phyloP scores from a whole-genome alignment of 2,113 vertebrate genomes.

The Sturnus vulgaris region DNA sequence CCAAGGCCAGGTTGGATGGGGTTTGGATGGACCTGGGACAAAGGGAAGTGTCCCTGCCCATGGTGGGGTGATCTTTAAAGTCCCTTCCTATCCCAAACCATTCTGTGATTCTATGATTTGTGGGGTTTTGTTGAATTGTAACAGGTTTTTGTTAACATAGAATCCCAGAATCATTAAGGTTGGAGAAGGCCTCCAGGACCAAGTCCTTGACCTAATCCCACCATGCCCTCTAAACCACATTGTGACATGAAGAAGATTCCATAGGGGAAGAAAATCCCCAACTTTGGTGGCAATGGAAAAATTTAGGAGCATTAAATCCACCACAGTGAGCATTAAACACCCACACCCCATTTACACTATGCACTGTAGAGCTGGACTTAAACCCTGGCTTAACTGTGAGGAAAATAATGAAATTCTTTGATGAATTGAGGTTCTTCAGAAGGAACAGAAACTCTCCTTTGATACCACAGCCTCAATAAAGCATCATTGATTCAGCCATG shows the following conservation, averaged over 20 bases:
- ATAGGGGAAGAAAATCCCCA: neutral
- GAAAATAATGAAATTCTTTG: neutral
- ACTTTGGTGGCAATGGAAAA: neutral
- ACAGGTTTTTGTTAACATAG: neutral
- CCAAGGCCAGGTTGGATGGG: rapidly evolving
- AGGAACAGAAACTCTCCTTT: neutral
- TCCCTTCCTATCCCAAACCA: neutral
- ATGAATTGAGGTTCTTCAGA: neutral
- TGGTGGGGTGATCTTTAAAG: rapidly evolving
- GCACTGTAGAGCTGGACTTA: neutral
- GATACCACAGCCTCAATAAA: neutral
- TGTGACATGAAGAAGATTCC: neutral
- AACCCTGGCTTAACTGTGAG: neutral
- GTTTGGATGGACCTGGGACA: rapidly evolving
- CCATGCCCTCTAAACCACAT: neutral
- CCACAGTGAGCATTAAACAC: rapidly evolving
- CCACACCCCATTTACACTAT: neutral
- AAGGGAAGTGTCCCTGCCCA: neutral
- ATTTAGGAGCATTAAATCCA: neutral
- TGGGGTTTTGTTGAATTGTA: neutral
- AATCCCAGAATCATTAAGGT: neutral
- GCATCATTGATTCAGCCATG: neutral
- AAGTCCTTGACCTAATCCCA: neutral
- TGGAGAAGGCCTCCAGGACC: neutral
- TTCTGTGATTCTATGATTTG: neutral